These are phyloP conservation scores for Gephyroberyx darwinii DNA, from an alignment of 2,797 vertebrate genomes.

Conservation along the genomic window DNA sequence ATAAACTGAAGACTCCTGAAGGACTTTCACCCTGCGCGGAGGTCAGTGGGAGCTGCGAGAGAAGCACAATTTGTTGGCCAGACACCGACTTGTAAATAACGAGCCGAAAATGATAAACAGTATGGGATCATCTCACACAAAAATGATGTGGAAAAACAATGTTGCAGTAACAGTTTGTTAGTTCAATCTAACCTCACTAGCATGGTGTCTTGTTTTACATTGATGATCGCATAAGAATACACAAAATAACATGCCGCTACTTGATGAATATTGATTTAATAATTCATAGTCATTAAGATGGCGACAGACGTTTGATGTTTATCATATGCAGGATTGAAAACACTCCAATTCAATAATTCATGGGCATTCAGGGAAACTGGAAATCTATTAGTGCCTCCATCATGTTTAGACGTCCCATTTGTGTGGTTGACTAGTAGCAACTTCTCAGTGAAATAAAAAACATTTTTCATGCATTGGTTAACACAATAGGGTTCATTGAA, in stretches of 20 bases:
- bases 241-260: neutral
- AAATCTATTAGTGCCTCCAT: slow-evolving; percentile 38
- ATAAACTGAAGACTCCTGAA: slow-evolving; percentile 43
- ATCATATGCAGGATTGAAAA: slow-evolving; percentile 19
- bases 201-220: slow-evolving; percentile 32
- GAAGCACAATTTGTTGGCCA: slow-evolving; percentile 59
- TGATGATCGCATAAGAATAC: slow-evolving; percentile 44
- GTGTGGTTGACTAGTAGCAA: slow-evolving; percentile 25
- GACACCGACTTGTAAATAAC: slow-evolving; percentile 68
- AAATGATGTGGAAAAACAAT: slow-evolving; percentile 40
- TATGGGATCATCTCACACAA: slow-evolving; percentile 48
- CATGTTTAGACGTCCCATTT: slow-evolving; percentile 45
- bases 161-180: slow-evolving; percentile 41
- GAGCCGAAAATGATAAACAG: slow-evolving; percentile 55
- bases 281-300: neutral
- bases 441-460: slow-evolving; percentile 23
- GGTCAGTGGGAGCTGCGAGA: slow-evolving; percentile 48
- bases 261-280: slow-evolving; percentile 31
- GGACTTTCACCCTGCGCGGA: slow-evolving; percentile 62
- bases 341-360: slow-evolving; percentile 49
- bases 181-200: slow-evolving; percentile 1
- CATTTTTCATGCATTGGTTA: slow-evolving; percentile 39
- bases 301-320: slow-evolving; percentile 20
- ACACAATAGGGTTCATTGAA: slow-evolving; percentile 43
- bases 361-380: slow-evolving; percentile 26